Base-by-base conservation (phyloP, 2,113 vertebrate genomes). In the Lepidothrix coronata region DNA sequence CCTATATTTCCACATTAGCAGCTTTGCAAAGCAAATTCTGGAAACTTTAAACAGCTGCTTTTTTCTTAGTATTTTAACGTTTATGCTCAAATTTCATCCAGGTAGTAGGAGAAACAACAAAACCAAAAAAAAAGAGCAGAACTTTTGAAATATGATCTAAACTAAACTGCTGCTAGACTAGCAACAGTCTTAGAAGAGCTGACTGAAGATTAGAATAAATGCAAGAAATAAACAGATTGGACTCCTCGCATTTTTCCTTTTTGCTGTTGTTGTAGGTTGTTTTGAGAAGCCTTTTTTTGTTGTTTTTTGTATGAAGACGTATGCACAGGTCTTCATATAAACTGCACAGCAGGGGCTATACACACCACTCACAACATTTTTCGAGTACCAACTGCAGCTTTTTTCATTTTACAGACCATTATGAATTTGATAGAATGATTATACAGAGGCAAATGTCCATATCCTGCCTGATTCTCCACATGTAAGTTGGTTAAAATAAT, bases 51-150 rank as follows among this genome's bases (percentile, higher is more conserved):
- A 9, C 33, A 77, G 77, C 41, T 96, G 35, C 2, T 88, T 94
- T 95, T 94, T 94, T 93, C 91, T 87, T 79, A 54, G 81, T 93
- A 94, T 94, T 97, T 94, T 88, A 94, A 83, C 24, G 80, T 93
- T 71, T 71, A 77, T 77, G 46, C 95, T 91, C 31, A 95, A 73
- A 93, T 94, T 97, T 94, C 81, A 82, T 94, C 74, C 87, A 94
- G 93, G 84, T 97, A 91, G 54, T 39, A 19, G n/a, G 44, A 94
- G 77, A 67, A 71, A 70, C 57, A 88, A 61, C 41, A 44, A 54
- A 77, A 72, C 15, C 33, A 28, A 25, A 1, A 55, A 55, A 57
- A 58, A 6, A 0, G 10, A 43, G 58, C 7, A 73, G 61, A 75
- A 82, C 35, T 89, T 87, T 70, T 97, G 93, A 94, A 95, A 93